A percentile compares a stretch with the other conserved stretches of the same genome.
phyloP scores from a whole-genome alignment of 2,797 vertebrate species.

The Eutrigla gurnardus region DNA sequence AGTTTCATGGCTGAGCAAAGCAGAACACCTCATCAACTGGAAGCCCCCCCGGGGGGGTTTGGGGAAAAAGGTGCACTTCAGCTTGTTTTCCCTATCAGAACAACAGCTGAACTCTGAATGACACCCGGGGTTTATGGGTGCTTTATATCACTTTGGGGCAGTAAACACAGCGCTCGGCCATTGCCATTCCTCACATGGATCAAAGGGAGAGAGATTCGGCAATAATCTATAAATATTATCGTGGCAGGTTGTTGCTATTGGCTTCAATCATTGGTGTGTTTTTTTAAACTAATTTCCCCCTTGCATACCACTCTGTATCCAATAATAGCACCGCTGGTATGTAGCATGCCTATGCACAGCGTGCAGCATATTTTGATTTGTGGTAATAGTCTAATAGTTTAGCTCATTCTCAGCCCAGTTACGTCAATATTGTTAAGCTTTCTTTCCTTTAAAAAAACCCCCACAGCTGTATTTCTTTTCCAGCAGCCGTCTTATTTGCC shows the following conservation, averaged over 20 bases:
- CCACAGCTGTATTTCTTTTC: slow-evolving; percentile 47
- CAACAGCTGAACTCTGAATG: slow-evolving; percentile 69
- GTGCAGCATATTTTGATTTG: slow-evolving; percentile 33
- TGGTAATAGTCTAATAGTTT: slow-evolving; percentile 32
- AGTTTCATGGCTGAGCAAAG: slow-evolving; percentile 53
- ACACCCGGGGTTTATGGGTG: slow-evolving; percentile 61
- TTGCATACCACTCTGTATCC: slow-evolving; percentile 23
- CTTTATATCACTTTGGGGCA: slow-evolving; percentile 53
- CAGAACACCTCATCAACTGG: slow-evolving; percentile 44
- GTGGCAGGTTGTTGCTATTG: slow-evolving; percentile 22
- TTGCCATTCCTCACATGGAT: slow-evolving; percentile 29
- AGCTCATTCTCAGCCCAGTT: slow-evolving; percentile 20
- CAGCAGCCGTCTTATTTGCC: slow-evolving; percentile 55
- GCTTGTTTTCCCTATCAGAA: slow-evolving; percentile 54
- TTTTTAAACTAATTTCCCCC: slow-evolving; percentile 38
- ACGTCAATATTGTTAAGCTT: slow-evolving; percentile 42
- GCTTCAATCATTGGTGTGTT: slow-evolving; percentile 38
- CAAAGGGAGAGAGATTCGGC: slow-evolving; percentile 53
- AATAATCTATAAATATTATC: slow-evolving; percentile 62
- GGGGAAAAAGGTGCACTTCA: slow-evolving; percentile 48
- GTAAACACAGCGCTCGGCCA: slow-evolving; percentile 53
- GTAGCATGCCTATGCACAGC: neutral
- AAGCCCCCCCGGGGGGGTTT: slow-evolving; percentile 33
- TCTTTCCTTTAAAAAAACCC: slow-evolving; percentile 19
- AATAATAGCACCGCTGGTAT: slow-evolving; percentile 6